Percentiles rank a stretch among this genome's conserved stretches.
These are phyloP conservation scores for Propsilocerus akamusi DNA, from an alignment of 1,140 invertebrate species.

Conservation along the genomic window DNA sequence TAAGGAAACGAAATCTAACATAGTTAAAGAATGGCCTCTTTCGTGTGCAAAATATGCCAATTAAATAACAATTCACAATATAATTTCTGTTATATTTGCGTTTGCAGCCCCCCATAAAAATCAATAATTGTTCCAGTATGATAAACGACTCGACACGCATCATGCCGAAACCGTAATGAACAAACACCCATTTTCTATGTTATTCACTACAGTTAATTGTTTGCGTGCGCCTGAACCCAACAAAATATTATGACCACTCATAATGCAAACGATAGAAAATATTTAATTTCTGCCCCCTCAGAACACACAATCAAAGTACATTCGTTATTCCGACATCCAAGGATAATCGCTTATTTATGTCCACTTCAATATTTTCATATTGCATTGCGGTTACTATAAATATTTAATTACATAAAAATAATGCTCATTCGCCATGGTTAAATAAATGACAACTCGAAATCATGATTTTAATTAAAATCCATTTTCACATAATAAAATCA, in stretches of 20 bases:
- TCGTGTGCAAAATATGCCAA: no score
- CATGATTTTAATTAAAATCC: conserved; percentile 1
- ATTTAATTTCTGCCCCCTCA: not conserved
- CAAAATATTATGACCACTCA: conserved; percentile 1
- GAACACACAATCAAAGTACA: not conserved
- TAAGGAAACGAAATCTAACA: no score
- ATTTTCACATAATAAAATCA: conserved; percentile 1
- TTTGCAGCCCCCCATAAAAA: no score
- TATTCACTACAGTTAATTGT: not conserved
- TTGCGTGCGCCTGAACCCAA: not conserved
- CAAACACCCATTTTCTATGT: not conserved
- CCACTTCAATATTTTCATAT: not conserved
- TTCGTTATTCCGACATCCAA: not conserved
- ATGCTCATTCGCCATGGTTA: no score
- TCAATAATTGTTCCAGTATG: no score
- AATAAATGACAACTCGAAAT: not conserved
- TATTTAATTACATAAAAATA: no score
- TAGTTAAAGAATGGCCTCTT: no score
- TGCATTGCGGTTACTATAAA: no score
- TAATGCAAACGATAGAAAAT: no score
- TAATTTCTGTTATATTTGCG: no score
- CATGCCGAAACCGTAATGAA: not conserved
- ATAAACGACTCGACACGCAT: not conserved
- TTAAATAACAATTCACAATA: no score
- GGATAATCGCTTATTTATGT: conserved; percentile 1